Evolutionary conservation across 2,888 invertebrate species (phyloP).

Genomic region (Byasa hedistus): DNA sequence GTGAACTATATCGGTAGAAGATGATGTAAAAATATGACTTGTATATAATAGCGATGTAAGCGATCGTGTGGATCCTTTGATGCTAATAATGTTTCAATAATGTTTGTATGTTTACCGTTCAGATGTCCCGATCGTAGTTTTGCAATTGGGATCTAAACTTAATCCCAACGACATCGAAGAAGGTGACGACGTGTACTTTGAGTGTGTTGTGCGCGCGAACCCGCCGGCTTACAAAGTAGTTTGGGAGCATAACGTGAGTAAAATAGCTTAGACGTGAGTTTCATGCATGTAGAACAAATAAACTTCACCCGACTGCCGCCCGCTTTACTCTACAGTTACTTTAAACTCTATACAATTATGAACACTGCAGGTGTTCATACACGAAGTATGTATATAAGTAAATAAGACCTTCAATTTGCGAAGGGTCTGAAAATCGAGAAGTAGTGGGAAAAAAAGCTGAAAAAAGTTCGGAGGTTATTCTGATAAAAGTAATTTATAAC

Average conservation of each 20-base stretch:
- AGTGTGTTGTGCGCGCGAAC: conserved; percentile 70
- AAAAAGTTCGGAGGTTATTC: no score
- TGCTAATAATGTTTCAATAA: neutral
- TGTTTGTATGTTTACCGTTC: conserved; percentile 27
- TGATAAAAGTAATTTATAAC: no score
- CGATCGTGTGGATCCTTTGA: no score
- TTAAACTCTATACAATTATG: conserved; percentile 17
- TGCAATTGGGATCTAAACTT: conserved; percentile 66
- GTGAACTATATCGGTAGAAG: no score
- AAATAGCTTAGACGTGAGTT: conserved; percentile 26
- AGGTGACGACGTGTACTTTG: conserved; percentile 75
- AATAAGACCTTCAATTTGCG: no score
- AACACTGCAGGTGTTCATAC: neutral
- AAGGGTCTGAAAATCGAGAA: no score
- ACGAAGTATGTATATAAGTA: neutral
- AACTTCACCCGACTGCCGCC: conserved; percentile 21
- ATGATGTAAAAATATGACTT: no score
- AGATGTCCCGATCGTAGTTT: conserved; percentile 69
- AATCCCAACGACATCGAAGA: conserved; percentile 76
- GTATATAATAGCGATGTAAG: no score
- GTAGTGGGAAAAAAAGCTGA: no score
- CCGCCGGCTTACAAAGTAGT: conserved; percentile 78
- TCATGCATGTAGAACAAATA: conserved; percentile 29
- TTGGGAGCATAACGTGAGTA: conserved; percentile 77
- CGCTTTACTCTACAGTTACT: conserved; percentile 15